Conservation (phyloP, 1,140 invertebrate genomes). For the Piezodorus guildinii region DNA sequence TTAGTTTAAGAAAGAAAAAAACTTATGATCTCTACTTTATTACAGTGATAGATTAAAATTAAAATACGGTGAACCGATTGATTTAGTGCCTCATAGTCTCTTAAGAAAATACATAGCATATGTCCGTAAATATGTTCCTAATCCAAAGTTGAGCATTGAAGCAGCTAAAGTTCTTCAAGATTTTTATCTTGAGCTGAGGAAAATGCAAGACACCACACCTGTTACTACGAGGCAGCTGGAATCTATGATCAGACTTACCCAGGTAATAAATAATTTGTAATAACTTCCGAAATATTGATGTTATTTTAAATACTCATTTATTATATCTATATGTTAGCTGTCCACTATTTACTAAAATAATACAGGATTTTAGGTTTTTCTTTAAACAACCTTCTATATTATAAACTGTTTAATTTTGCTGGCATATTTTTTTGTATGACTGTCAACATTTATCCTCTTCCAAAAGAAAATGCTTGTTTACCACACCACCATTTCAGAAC, state of each 20-base stretch:
- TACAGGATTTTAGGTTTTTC: too few relatives aligned
- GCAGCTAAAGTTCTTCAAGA: slow-evolving; percentile 58
- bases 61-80: slow-evolving; percentile 45
- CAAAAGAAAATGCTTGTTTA: too few relatives aligned
- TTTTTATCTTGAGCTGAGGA: slow-evolving; percentile 72
- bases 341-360: too few relatives aligned
- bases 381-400: too few relatives aligned
- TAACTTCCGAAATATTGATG: too few relatives aligned
- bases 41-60: slow-evolving; percentile 50
- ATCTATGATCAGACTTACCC: slow-evolving; percentile 75
- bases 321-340: too few relatives aligned
- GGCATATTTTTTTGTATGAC: too few relatives aligned
- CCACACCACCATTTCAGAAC: too few relatives aligned
- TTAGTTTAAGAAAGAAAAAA: not conserved
- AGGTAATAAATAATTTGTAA: slow-evolving; percentile 38
- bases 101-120: slow-evolving; percentile 86
- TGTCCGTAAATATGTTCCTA: slow-evolving; percentile 69
- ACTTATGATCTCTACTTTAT: slow-evolving; percentile 21
- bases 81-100: slow-evolving; percentile 59
- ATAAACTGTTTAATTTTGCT: too few relatives aligned
- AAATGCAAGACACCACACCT: slow-evolving; percentile 53
- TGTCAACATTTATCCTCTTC: too few relatives aligned
- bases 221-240: slow-evolving; percentile 77
- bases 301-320: too few relatives aligned
- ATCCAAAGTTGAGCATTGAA: slow-evolving; percentile 58